phyloP scores from a whole-genome alignment of 2,797 vertebrate genomes.

The Manis crassicaudata region DNA sequence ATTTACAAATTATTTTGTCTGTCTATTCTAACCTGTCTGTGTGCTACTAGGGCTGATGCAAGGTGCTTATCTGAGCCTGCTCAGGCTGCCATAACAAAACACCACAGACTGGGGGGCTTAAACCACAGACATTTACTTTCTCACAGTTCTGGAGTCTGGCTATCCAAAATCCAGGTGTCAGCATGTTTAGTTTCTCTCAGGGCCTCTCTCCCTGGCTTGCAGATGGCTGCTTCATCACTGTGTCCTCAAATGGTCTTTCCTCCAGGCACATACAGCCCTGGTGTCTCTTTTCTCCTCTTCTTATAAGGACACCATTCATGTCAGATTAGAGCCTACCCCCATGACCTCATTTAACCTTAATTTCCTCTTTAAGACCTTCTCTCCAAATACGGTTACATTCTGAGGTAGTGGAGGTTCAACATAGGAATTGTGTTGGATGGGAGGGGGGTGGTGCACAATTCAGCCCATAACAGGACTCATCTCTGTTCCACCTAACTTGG shows the following conservation, averaged over 20 bases:
- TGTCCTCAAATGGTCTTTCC: neutral
- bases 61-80: neutral
- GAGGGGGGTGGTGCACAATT: neutral
- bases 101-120: neutral
- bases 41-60: neutral
- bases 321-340: neutral
- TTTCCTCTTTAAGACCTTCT: neutral
- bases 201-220: neutral
- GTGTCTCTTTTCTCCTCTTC: neutral
- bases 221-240: neutral
- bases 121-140: neutral
- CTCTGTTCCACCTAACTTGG: neutral
- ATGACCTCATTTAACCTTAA: neutral
- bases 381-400: slow-evolving; percentile 15
- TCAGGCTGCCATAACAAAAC: neutral
- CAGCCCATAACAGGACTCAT: neutral
- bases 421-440: neutral
- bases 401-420: neutral
- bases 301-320: neutral
- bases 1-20: slow-evolving; percentile 4
- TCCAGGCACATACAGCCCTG: neutral
- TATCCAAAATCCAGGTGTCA: neutral
- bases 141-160: neutral
- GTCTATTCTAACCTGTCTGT: neutral
- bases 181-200: neutral